These are phyloP conservation scores for Cotesia vestalis DNA, from an alignment of 1,140 invertebrate species.

Conservation along the genomic window DNA sequence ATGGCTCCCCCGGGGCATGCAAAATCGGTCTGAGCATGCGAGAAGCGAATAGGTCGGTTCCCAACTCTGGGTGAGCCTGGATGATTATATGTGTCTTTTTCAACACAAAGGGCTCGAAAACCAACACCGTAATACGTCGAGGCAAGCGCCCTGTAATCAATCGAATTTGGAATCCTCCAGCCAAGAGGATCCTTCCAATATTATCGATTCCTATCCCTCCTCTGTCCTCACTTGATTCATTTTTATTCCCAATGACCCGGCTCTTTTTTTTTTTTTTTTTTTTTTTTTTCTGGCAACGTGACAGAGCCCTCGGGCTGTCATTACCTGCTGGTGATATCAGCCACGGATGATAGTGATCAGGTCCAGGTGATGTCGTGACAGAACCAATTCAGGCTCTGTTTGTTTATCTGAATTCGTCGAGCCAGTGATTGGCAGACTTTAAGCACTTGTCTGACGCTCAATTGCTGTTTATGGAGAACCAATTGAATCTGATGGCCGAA, in stretches of 20 bases:
- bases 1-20: slow-evolving; percentile 23
- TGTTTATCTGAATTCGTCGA: slow-evolving; percentile 16
- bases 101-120: slow-evolving; percentile 69
- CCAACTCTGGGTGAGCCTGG: slow-evolving; percentile 32
- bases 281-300: no score
- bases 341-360: no score
- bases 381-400: slow-evolving; percentile 54
- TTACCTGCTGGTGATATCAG: no score
- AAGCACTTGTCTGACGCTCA: no score
- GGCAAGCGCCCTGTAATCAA: slow-evolving; percentile 64
- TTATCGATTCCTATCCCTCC: no score
- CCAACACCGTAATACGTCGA: slow-evolving; percentile 67
- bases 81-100: slow-evolving; percentile 67
- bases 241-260: no score
- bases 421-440: not conserved
- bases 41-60: slow-evolving; percentile 12
- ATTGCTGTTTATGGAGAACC: not conserved
- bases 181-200: slow-evolving; percentile 36
- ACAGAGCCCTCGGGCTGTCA: no score
- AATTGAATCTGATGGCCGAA: not conserved
- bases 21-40: slow-evolving; percentile 21
- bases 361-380: slow-evolving; percentile 34
- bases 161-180: slow-evolving; percentile 24
- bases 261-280: no score
- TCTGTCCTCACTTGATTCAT: no score